Evolutionary conservation across 2,113 vertebrate species (phyloP).

Genomic region (Dinomys branickii): DNA sequence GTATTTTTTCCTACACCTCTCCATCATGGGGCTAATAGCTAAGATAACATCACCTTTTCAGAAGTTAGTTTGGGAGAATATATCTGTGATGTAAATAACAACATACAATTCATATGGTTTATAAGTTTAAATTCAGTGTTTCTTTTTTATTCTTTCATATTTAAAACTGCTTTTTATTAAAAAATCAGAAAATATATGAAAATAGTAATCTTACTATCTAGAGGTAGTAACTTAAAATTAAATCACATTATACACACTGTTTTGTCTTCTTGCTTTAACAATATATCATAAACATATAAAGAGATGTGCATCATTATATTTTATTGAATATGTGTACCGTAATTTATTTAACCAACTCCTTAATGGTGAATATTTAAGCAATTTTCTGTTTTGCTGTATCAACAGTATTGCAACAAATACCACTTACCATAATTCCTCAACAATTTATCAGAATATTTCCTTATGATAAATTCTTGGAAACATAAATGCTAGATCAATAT

Average conservation of each 20-base stretch:
- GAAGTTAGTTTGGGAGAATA: background rate
- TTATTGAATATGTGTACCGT: background rate
- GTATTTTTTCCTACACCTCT: background rate
- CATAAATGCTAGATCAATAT: background rate
- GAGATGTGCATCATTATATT: background rate
- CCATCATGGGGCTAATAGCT: background rate
- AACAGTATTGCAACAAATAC: background rate
- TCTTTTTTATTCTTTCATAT: background rate
- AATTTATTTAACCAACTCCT: background rate
- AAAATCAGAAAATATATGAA: slow-evolving; percentile 19
- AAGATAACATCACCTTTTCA: background rate
- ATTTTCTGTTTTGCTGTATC: background rate
- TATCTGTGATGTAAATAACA: background rate
- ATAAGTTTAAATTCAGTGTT: slow-evolving; percentile 51
- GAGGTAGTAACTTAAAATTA: background rate
- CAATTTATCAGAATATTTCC: background rate
- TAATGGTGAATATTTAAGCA: background rate
- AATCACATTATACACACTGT: background rate
- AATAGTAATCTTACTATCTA: background rate
- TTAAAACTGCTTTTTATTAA: background rate
- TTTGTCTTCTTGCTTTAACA: background rate
- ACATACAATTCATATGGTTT: background rate
- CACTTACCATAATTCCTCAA: background rate
- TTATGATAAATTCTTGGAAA: background rate
- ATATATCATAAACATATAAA: background rate